Conservation (phyloP, 1,140 invertebrate genomes). For the Drosophila pachea region DNA sequence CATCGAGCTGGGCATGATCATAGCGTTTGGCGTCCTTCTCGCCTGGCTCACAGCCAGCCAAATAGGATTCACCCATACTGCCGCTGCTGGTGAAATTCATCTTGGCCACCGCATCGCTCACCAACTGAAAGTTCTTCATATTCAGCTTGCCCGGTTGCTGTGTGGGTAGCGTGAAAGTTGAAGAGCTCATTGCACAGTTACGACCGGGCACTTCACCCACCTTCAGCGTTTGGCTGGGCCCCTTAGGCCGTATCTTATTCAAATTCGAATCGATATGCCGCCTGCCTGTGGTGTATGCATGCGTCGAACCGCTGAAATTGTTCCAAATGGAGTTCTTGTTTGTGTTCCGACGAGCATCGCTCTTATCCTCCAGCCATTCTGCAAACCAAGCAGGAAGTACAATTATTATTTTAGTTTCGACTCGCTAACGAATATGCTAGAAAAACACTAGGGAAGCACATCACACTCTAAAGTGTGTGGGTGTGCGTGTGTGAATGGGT, state of each 20-base stretch:
- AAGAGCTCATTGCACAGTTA: constrained; percentile 68
- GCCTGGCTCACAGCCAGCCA: constrained; percentile 54
- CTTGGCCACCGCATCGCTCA: constrained; percentile 88
- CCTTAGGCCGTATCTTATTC: constrained; percentile 84
- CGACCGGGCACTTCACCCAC: constrained; percentile 79
- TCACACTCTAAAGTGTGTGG: not conserved
- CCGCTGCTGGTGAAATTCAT: constrained; percentile 84
- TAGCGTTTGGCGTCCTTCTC: constrained; percentile 71
- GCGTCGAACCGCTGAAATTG: constrained; percentile 83
- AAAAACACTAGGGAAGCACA: not conserved
- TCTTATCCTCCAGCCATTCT: constrained; percentile 78
- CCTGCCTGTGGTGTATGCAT: constrained; percentile 91
- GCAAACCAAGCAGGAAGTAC: constrained; percentile 19
- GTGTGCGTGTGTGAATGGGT: no score
- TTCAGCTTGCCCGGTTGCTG: constrained; percentile 93
- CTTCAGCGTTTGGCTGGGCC: constrained; percentile 90
- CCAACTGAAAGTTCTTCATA: constrained; percentile 92
- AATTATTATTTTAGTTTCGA: not conserved
- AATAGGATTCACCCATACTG: constrained; percentile 72
- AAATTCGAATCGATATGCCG: constrained; percentile 79
- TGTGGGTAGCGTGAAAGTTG: constrained; percentile 67
- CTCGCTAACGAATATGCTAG: not conserved
- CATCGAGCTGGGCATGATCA: constrained; percentile 87
- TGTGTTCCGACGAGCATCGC: constrained; percentile 69
- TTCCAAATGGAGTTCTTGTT: constrained; percentile 81